phyloP scores from a whole-genome alignment of 2,888 invertebrate species.

The Mesorhabditis belari region DNA sequence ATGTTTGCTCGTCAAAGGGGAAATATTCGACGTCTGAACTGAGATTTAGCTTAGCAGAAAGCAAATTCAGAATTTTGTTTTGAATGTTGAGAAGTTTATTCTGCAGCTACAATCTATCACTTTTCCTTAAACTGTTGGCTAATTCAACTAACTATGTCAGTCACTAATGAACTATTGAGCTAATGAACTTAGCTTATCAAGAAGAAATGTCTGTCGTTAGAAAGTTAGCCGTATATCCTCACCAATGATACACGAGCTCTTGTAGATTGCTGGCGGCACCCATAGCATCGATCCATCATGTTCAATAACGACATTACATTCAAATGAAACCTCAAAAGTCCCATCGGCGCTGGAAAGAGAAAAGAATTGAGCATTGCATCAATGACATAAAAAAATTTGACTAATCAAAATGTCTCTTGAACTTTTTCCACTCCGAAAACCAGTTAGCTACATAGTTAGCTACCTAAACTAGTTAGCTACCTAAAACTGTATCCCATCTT shows the following conservation, averaged over 20 bases:
- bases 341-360: conserved; percentile 79
- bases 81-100: no score
- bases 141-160: no score
- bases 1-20: conserved; percentile 66
- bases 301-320: conserved; percentile 94
- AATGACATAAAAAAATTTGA: neutral
- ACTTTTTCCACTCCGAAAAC: neutral
- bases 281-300: conserved; percentile 88
- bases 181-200: neutral
- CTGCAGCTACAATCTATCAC: no score
- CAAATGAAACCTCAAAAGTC: conserved; percentile 94
- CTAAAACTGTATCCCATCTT: conserved; percentile 4
- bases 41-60: no score
- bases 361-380: neutral
- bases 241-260: conserved; percentile 93
- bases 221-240: neutral
- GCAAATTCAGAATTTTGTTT: no score
- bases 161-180: neutral
- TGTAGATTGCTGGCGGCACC: conserved; percentile 99
- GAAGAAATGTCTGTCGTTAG: neutral
- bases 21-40: conserved; percentile 83
- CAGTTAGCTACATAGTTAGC: neutral
- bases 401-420: neutral
- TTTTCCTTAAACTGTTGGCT: no score
- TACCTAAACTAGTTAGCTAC: no score